phyloP scores from a whole-genome alignment of 1,140 invertebrate species.

The Eriocheir sinensis region DNA sequence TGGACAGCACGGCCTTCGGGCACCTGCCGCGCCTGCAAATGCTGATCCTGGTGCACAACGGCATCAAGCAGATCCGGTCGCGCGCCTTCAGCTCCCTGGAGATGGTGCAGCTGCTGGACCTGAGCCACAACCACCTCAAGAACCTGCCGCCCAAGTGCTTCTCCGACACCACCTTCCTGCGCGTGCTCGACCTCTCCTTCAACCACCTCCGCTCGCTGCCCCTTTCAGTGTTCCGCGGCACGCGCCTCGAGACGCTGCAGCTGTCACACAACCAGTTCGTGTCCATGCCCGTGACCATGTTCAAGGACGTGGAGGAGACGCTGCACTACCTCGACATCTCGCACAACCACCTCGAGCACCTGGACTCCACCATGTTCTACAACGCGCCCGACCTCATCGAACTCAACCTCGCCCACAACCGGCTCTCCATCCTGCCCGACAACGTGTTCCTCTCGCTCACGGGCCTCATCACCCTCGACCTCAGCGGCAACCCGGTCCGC shows the following conservation, averaged over 20 bases:
- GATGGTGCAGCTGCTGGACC: conserved; percentile 89
- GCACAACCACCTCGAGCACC: conserved; percentile 88
- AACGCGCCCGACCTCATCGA: conserved; percentile 90
- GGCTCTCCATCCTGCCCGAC: conserved; percentile 92
- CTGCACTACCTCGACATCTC: conserved; percentile 80
- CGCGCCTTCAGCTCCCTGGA: conserved; percentile 86
- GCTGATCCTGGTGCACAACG: conserved; percentile 89
- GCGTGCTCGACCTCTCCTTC: conserved; percentile 89
- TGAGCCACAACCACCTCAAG: conserved; percentile 89
- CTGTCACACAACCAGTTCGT: conserved; percentile 90
- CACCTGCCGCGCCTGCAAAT: conserved; percentile 83
- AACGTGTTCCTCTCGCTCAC: conserved; percentile 91
- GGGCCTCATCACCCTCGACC: conserved; percentile 89
- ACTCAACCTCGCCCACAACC: conserved; percentile 90
- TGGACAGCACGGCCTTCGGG: conserved; percentile 88
- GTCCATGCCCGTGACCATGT: conserved; percentile 83
- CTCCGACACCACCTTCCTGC: conserved; percentile 88
- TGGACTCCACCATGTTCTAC: conserved; percentile 93
- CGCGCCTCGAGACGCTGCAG: conserved; percentile 90
- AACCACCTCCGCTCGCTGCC: conserved; percentile 90
- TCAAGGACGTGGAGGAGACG: conserved; percentile 77
- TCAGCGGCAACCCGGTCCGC: conserved; percentile 90
- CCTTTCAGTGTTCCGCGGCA: conserved; percentile 90
- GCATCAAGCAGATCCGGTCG: conserved; percentile 87
- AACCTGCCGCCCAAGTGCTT: conserved; percentile 92